Evolutionary conservation across 2,113 vertebrate species (phyloP), one percentile per base, ranked within the genome.

Genomic region (Falco punctatus): DNA sequence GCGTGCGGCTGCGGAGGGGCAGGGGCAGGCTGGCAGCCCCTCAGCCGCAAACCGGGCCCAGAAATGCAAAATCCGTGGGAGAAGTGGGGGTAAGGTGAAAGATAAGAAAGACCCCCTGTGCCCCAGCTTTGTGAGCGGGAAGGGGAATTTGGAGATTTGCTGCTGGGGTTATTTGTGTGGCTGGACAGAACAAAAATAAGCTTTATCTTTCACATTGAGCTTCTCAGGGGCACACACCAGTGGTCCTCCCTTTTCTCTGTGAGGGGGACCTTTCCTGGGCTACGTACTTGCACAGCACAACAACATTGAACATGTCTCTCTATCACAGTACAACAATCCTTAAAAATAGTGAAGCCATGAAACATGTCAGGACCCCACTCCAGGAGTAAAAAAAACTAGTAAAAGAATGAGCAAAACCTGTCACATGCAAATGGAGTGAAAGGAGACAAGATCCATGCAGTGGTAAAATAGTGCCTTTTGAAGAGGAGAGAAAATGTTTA

Each of bases 261-360:
- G 22, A 22, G 49, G 17, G 30, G 3, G 4, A 38, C n/a, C 28
- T 32, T 30, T 19, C 30, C 2, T 24, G 24, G 21, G 28, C 74
- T 33, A 2, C 8, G 32, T 13, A 5, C 23, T 40, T 38, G 21
- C 3, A 0, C 38, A n/a, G 8, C 17, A 0, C 30, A 51, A 5
- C 44, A 7, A 9, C 21, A 17, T 8, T 5, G 2, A 77, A 13
- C 12, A 0, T 13, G 10, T 23, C 11, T 71, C 35, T 71, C 38
- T 44, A 0, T 7, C 6, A 2, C 35, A 16, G 28, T 44, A 18
- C 52, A 46, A n/a, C 7, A 28, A 18, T 24, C 13, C 16, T 61
- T 61, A 12, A 15, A 52, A 72, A 11, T 7, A 33, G 22, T 10
- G 27, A 59, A 57, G 40, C 32, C 38, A 8, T 28, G 33, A 22